Evolutionary conservation across 2,113 vertebrate species (phyloP), one percentile per base, ranked within the genome.

Genomic region (Andinoacara biseriatus): DNA sequence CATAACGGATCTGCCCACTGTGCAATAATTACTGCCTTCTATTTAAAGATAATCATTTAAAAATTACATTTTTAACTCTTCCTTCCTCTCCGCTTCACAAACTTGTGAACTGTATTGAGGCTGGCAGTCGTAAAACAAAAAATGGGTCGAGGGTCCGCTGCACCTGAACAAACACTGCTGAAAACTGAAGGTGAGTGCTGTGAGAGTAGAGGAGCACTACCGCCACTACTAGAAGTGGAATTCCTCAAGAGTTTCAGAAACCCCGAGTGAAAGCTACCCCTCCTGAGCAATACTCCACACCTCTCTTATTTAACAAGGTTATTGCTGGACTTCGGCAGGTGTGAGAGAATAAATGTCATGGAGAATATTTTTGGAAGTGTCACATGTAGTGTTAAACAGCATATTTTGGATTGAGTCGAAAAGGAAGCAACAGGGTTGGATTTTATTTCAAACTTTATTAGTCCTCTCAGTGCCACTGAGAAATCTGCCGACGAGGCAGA

Each of bases 151-250:
- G 94, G 46, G 92, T 94, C 93, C 75, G 85, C 89, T 94, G 62
- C 93, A 98, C 97, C 98, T 98, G 97, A 97, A 93, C 92, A 98
- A 98, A 98, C 96, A 54, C 87, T 67, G 92, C 94, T 91, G 94
- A 91, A 90, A 87, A 17, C 46, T 14, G 62, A 82, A 91, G 87
- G 82, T 82, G 83, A 74, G 72, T 18, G 31, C 38, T 40, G 78
- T 40, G 65, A 22, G 15, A 77, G 58, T 10, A 0, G 26, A 78
- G 38, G 58, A 38, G 35, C 35, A 38, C 35, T 9, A 10, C 35
- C 9, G 10, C 35, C 5, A 38, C 7, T 8, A 38, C 35, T 38
- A 38, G 35, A 86, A 35, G 65, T 35, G 86, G 75, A 85, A 69
- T 84, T 85, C 72, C 82, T 82, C 57, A 49, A 72, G 76, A 10